Conservation (phyloP, 2,113 vertebrate species). For the Oxygymnocypris stewartii region DNA sequence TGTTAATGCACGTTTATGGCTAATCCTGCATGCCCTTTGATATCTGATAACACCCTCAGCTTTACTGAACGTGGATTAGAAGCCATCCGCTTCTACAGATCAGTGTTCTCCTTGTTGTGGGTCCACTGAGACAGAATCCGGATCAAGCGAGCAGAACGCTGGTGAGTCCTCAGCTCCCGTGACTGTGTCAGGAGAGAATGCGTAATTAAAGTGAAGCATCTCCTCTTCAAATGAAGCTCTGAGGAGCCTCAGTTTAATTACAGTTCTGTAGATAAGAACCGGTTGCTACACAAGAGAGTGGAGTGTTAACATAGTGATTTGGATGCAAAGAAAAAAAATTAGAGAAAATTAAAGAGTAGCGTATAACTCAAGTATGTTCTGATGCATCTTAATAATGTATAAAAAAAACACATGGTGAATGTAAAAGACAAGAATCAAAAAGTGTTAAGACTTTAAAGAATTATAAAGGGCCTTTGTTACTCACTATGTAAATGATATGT, state of each 20-base stretch:
- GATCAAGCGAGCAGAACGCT: slow-evolving; percentile 17
- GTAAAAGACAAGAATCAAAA: neutral
- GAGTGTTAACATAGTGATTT: slow-evolving; percentile 1
- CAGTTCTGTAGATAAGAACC: slow-evolving; percentile 16
- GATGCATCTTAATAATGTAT: neutral
- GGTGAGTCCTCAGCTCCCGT: neutral
- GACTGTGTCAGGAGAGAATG: slow-evolving; percentile 27
- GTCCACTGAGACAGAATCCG: slow-evolving; percentile 48
- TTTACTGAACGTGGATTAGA: slow-evolving; percentile 58
- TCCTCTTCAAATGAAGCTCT: neutral
- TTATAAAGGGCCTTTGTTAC: neutral
- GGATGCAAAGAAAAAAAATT: neutral
- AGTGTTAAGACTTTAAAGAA: neutral
- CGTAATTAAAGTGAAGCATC: slow-evolving; percentile 41
- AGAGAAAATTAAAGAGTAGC: neutral
- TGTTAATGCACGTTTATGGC: slow-evolving; percentile 55
- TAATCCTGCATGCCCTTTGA: slow-evolving; percentile 62
- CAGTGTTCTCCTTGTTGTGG: slow-evolving; percentile 58
- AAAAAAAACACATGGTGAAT: neutral
- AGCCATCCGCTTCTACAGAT: slow-evolving; percentile 41
- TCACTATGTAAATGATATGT: neutral
- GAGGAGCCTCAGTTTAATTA: slow-evolving; percentile 13
- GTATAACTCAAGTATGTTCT: neutral
- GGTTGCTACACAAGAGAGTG: neutral
- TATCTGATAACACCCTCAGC: slow-evolving; percentile 45